Percentiles rank a stretch among this genome's conserved stretches.
phyloP scores from a whole-genome alignment of 2,113 vertebrate genomes.

The Xyliphius kryptos region DNA sequence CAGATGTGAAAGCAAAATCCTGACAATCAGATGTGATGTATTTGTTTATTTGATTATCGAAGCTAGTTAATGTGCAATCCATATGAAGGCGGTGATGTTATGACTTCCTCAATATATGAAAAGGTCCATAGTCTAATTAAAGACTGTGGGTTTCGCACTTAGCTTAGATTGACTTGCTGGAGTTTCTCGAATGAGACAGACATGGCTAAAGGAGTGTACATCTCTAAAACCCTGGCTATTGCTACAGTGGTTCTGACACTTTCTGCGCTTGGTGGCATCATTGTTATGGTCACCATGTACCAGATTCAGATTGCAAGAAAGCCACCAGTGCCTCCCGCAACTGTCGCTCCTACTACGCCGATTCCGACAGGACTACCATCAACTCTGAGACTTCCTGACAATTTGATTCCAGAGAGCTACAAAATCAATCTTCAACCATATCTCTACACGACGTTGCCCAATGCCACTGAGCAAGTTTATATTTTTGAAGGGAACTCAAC shows the following conservation, averaged over 20 bases:
- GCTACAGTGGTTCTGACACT: conserved; percentile 56
- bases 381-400: conserved; percentile 58
- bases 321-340: fast-evolving
- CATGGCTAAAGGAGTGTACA: conserved; percentile 69
- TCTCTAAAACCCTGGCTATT: conserved; percentile 67
- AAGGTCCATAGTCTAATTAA: conserved; percentile 36
- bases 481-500: conserved; percentile 63
- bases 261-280: conserved; percentile 59
- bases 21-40: conserved; percentile 50
- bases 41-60: conserved; percentile 31
- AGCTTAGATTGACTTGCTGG: conserved; percentile 14
- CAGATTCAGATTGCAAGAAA: conserved; percentile 48
- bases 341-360: background rate
- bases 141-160: background rate
- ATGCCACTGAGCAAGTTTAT: conserved; percentile 49
- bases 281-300: conserved; percentile 69
- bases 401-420: conserved; percentile 68
- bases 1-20: conserved; percentile 48
- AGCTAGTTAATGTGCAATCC: conserved; percentile 66
- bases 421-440: conserved; percentile 62
- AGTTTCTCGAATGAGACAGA: conserved; percentile 16
- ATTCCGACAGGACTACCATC: conserved; percentile 23
- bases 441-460: conserved; percentile 35
- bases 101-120: conserved; percentile 43
- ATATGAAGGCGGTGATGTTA: conserved; percentile 16